Evolutionary conservation across 2,797 vertebrate species (phyloP).

Genomic region (Channa striata): DNA sequence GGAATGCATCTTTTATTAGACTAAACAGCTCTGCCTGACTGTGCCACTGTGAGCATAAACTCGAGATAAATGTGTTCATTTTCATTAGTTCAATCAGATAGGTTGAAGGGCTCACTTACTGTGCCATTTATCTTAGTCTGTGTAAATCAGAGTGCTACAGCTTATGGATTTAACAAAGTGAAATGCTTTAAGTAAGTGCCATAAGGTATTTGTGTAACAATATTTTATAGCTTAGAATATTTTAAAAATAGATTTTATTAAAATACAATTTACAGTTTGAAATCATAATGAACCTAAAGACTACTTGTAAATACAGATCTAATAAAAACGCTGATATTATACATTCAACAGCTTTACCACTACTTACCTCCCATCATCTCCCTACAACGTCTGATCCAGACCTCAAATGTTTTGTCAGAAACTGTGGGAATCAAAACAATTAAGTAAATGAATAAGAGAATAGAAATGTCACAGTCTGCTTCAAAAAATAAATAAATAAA

Average conservation of each 20-base stretch:
- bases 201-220: not conserved
- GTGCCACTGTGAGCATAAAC: conserved; percentile 25
- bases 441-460: no score
- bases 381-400: conserved; percentile 93
- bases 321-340: not conserved
- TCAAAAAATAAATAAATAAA: no score
- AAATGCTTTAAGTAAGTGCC: not conserved
- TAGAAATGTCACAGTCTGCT: not conserved
- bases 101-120: conserved; percentile 50
- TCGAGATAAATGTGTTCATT: conserved; percentile 6
- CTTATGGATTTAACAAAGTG: conserved; percentile 3
- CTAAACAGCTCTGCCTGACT: conserved; percentile 51
- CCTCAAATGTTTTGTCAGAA: conserved; percentile 85
- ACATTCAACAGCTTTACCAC: no score
- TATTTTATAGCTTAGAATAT: not conserved
- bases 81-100: conserved; percentile 61
- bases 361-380: conserved; percentile 89
- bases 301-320: not conserved
- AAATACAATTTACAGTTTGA: not conserved
- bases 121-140: conserved; percentile 35
- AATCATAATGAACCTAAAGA: not conserved
- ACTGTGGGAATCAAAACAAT: conserved; percentile 76
- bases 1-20: conserved; percentile 75
- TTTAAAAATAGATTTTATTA: not conserved
- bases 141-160: not conserved